Percentiles rank a stretch among this genome's conserved stretches.
Conservation (phyloP, 23 tunicate genomes). For the Styela plicata region DNA sequence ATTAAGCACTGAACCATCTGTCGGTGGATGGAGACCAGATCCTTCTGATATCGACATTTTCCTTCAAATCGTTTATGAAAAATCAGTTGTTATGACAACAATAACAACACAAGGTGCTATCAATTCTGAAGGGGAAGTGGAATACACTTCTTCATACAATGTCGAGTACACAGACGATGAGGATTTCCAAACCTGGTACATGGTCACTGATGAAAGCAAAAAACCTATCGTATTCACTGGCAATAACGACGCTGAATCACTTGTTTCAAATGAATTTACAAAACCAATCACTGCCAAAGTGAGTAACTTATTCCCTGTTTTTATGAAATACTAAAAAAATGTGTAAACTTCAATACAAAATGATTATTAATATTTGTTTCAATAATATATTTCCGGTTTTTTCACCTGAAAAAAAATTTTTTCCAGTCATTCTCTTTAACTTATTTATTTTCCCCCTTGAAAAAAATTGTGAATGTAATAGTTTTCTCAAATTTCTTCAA, state of each 20-base stretch:
- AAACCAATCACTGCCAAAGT: conserved; percentile 9
- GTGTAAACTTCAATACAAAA: too few species aligned
- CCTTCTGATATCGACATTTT: conserved; percentile 37
- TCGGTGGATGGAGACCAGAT: conserved; percentile 43
- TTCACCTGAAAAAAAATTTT: too few species aligned
- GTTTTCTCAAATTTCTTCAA: too few species aligned
- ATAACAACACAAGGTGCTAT: conserved; percentile 33
- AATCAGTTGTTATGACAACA: conserved; percentile 35
- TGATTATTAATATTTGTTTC: too few species aligned
- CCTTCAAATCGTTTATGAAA: conserved; percentile 45
- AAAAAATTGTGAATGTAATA: too few species aligned
- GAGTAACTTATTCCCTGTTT: too few species aligned
- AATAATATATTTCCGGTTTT: too few species aligned
- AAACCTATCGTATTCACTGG: conserved; percentile 26
- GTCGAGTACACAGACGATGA: conserved; percentile 28
- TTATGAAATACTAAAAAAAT: too few species aligned
- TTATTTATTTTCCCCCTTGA: too few species aligned
- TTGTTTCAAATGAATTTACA: conserved; percentile 24
- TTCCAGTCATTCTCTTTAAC: too few species aligned
- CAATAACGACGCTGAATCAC: conserved; percentile 9
- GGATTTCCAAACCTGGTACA: conserved; percentile 25
- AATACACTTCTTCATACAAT: conserved; percentile 32
- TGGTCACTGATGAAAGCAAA: conserved; percentile 6
- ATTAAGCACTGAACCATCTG: neutral
- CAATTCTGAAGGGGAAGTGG: conserved; percentile 24